Conservation (phyloP, 2,113 vertebrate genomes). For the Beaufortia kweichowensis region DNA sequence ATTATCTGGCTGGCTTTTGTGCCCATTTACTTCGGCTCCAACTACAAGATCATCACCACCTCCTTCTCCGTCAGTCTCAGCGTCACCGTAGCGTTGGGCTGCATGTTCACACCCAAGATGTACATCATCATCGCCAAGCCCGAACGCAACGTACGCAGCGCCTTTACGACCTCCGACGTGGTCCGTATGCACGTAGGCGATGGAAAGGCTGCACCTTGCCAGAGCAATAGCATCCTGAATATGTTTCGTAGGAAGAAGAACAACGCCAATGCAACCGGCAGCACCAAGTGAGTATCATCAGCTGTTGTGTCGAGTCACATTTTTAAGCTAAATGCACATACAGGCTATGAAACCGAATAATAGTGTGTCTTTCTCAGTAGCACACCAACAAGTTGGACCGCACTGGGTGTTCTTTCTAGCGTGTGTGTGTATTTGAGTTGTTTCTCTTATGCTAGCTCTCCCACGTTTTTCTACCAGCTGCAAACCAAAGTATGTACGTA, state of each 20-base stretch:
- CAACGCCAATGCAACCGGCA: conserved; percentile 86
- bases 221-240: conserved; percentile 91
- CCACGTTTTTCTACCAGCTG: conserved; percentile 54
- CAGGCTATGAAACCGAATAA: conserved; percentile 36
- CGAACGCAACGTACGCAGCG: conserved; percentile 96
- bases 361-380: conserved; percentile 40
- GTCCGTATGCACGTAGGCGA: conserved; percentile 99
- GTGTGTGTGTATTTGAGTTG: conserved; percentile 49
- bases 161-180: conserved; percentile 98
- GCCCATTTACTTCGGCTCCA: conserved; percentile 98
- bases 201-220: conserved; percentile 85
- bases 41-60: conserved; percentile 99
- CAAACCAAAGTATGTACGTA: conserved; percentile 56
- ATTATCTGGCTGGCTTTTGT: conserved; percentile 99
- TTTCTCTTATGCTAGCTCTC: conserved; percentile 50
- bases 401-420: conserved; percentile 14
- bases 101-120: conserved; percentile 99
- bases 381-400: conserved; percentile 25
- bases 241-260: conserved; percentile 98
- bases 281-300: conserved; percentile 87
- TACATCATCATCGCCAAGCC: conserved; percentile 99
- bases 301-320: background rate
- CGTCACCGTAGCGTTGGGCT: conserved; percentile 94
- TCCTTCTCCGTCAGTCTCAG: conserved; percentile 98
- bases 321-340: conserved; percentile 17